Base-by-base conservation (phyloP, 2,113 vertebrate genomes). In the Ochotona princeps region DNA sequence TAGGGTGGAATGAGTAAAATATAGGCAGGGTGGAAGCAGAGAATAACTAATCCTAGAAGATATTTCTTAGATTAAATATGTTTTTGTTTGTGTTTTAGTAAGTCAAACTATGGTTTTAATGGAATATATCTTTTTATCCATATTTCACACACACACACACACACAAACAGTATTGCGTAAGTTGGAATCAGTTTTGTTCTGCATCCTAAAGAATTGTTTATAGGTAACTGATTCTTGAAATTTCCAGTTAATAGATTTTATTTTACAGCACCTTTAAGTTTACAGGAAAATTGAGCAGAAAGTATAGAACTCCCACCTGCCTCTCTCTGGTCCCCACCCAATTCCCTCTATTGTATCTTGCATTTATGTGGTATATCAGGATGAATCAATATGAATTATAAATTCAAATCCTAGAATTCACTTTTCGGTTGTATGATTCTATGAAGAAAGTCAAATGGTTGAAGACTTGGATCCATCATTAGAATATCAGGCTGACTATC, bases 271-370 rank as follows among this genome's bases (percentile, higher is more conserved):
- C 4, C 18, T 88, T 67, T 85, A 8, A 6, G 21, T 67, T 83
- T 87, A 81, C 13, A 81, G 57, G 85, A 84, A 92, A 94, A 26
- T 11, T 17, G 14, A 87, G 28, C 12, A 54, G 32, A 47, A 84
- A 73, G 9, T 28, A 25, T 4, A 21, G 11, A 60, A 28, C 51
- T 93, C 49, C 9, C 25, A 15, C 17, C 49, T 21, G 61, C 3
- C 17, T 13, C 7, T 44, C 38, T 44, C 38, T 44, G 38, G 38
- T 44, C 38, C 38, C 38, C 38, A 44, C 32, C 78, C 35, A 49
- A 2, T 10, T 60, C 30, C 47, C 54, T 65, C 28, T 35, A 47
- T 2, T 14, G 35, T 86, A 72, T 47, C 30, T 78, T 80, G 2
- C 5, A 2, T 61, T 51, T 35, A 0, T 54, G 1, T 78, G 23